These are phyloP conservation scores for Eurytoma californica DNA, from an alignment of 2,888 invertebrate genomes.

Conservation along the genomic window DNA sequence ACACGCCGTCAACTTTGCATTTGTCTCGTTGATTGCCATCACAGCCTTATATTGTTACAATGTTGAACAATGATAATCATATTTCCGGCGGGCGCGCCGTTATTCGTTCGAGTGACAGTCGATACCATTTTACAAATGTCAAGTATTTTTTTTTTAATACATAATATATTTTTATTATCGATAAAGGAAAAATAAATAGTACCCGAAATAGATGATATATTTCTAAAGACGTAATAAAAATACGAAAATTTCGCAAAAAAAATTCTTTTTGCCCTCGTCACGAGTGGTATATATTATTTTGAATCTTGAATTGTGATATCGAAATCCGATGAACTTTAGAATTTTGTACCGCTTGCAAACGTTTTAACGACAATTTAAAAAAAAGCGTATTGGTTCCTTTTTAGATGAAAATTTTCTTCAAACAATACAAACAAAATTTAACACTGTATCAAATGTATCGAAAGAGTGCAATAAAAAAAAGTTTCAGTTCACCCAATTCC, in stretches of 20 bases:
- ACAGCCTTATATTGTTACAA: slow-evolving; percentile 23
- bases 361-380: too few species aligned
- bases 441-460: too few species aligned
- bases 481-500: too few species aligned
- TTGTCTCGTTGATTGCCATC: slow-evolving; percentile 64
- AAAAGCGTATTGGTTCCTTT: too few species aligned
- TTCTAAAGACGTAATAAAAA: not conserved
- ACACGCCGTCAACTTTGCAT: slow-evolving; percentile 63
- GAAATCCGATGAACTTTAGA: too few species aligned
- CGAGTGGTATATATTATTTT: too few species aligned
- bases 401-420: too few species aligned
- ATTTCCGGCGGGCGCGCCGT: slow-evolving; percentile 34
- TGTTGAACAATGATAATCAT: slow-evolving; percentile 32
- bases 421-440: not conserved
- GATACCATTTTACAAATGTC: slow-evolving; percentile 16
- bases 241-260: not conserved
- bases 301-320: too few species aligned
- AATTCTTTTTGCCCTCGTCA: too few species aligned
- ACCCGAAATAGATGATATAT: not conserved
- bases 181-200: slow-evolving; percentile 1
- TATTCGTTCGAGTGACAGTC: slow-evolving; percentile 20
- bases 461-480: too few species aligned
- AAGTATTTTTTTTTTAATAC: slow-evolving; percentile 1
- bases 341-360: too few species aligned
- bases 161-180: too few species aligned